Base-by-base conservation (phyloP, 2,797 vertebrate species). In the Acridotheres tristis region DNA sequence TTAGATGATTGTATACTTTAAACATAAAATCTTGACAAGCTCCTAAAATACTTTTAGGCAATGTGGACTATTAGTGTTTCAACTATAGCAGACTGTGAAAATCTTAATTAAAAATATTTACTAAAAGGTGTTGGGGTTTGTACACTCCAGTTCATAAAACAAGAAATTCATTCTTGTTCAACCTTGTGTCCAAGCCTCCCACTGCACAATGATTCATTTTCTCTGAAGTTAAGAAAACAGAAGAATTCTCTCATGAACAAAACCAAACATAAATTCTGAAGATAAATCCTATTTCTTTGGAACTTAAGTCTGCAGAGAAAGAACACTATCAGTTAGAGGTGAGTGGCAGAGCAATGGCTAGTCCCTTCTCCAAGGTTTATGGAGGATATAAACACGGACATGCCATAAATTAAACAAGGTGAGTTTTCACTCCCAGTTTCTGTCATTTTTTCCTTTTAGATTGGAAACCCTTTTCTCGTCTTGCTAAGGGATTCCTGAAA, bases 181-280 rank as follows among this genome's bases (percentile, higher is more conserved):
- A 16, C 50, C 17, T 82, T 1, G 0, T 62, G 34, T 71, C 58
- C 65, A 79, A 86, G 58, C 32, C 27, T 92, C 75, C 74, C 38
- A 73, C 34, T 54, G 38, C 67, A 76, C 43, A 87, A 81, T 61
- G 59, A 82, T 89, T 90, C 19, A 85, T 94, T 63, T 69, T 85
- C 23, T 58, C 74, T 76, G 67, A 78, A 91, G 71, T 86, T 76
- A 86, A 92, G 71, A 95, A 92, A 88, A 69, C 67, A 73, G 62
- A 95, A 90, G 59, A 95, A 87, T 95, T 95, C 74, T 95, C 67
- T 48, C 71, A 79, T 3, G 6, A 87, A 89, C 36, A 84, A 90
- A 91, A 72, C 18, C 47, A 89, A 92, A 63, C 80, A 91, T 63
- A 79, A 91, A 90, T 73, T 84, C 51, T 62, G 34, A 86, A 76